These are phyloP conservation scores for Margaritifera margaritifera DNA, from an alignment of 2,888 invertebrate species.

Conservation along the genomic window DNA sequence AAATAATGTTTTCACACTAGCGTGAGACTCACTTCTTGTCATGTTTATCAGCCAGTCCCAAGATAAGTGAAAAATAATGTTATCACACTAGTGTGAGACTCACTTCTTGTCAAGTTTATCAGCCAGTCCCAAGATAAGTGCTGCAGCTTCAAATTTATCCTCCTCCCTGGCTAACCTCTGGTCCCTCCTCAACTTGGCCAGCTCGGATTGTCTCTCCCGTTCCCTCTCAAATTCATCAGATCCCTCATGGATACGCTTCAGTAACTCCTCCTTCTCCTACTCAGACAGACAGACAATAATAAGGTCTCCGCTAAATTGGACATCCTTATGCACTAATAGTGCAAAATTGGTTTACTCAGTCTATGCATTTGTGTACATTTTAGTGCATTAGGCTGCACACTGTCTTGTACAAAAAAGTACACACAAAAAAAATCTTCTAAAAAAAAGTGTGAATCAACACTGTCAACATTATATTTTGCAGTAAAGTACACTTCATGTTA, in stretches of 20 bases:
- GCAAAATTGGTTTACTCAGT: too few species aligned
- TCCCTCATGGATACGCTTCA: slow-evolving; percentile 45
- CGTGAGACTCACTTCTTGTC: slow-evolving; percentile 31
- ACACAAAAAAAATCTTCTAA: too few species aligned
- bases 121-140: slow-evolving; percentile 53
- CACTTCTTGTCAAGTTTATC: slow-evolving; percentile 45
- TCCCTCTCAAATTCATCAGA: slow-evolving; percentile 44
- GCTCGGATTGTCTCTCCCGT: slow-evolving; percentile 48
- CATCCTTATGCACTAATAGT: neutral
- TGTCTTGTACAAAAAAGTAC: too few species aligned
- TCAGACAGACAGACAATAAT: neutral
- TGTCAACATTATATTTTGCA: too few species aligned
- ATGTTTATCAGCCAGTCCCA: slow-evolving; percentile 52
- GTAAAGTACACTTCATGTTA: too few species aligned
- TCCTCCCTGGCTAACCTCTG: slow-evolving; percentile 56
- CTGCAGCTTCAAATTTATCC: slow-evolving; percentile 60
- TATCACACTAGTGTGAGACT: neutral
- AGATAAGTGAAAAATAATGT: slow-evolving; percentile 50
- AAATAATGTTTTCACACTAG: neutral
- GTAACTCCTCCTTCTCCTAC: slow-evolving; percentile 60
- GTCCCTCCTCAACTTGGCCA: slow-evolving; percentile 54
- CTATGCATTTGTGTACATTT: too few species aligned
- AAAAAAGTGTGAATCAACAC: too few species aligned
- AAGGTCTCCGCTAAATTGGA: neutral
- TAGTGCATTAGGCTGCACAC: too few species aligned